phyloP scores from a whole-genome alignment of 1,140 invertebrate species.

The Trypoxylus dichotomus region DNA sequence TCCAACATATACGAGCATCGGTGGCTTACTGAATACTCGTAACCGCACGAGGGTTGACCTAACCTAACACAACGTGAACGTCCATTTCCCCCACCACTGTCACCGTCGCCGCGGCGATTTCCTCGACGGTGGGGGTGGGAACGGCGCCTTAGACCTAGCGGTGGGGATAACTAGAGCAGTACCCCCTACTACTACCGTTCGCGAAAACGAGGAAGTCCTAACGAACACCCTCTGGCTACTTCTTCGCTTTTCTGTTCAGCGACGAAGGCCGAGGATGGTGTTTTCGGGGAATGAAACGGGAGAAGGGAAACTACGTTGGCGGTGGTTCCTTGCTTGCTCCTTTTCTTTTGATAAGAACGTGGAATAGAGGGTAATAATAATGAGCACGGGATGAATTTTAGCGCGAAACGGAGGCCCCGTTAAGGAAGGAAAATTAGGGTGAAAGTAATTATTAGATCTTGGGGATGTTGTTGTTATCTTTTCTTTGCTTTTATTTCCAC shows the following conservation, averaged over 20 bases:
- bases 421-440: too few relatives aligned
- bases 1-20: not conserved
- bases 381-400: too few relatives aligned
- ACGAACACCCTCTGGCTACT: not conserved
- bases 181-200: not conserved
- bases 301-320: too few relatives aligned
- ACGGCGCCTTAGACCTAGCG: not conserved
- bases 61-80: constrained; percentile 10
- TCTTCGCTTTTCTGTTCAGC: not conserved
- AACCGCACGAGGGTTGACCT: constrained; percentile 17
- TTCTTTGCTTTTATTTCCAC: too few relatives aligned
- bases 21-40: constrained; percentile 3
- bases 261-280: too few relatives aligned
- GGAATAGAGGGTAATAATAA: too few relatives aligned
- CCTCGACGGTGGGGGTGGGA: not conserved
- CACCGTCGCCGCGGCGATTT: not conserved
- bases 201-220: not conserved
- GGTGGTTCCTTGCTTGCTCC: too few relatives aligned
- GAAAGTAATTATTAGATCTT: too few relatives aligned
- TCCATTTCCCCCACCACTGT: not conserved
- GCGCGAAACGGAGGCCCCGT: too few relatives aligned
- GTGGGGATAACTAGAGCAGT: constrained; percentile 4
- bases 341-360: too few relatives aligned
- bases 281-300: too few relatives aligned
- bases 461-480: too few relatives aligned